Base-by-base conservation (phyloP, 2,113 vertebrate genomes). In the Lasiurus cinereus region DNA sequence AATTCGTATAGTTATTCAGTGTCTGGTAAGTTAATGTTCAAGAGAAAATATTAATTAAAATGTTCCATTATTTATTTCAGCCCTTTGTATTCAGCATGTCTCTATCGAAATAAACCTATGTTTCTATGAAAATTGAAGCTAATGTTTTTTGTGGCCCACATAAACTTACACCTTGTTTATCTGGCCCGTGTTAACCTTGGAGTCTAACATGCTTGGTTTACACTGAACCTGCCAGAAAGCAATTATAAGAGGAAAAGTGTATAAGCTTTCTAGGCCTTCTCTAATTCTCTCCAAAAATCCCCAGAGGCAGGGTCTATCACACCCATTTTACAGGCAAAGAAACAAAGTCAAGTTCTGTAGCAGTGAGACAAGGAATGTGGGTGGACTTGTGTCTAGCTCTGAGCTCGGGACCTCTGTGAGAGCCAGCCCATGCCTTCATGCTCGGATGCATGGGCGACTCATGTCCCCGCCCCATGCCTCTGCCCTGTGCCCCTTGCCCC, bases 361-460 rank as follows among this genome's bases (percentile, higher is more conserved):
- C 27, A 14, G 3, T 18, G 18, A 54, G 78, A 39, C 33, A 21
- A 16, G 59, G 33, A 22, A 66, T 5, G 9, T 16, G 43, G n/a
- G 46, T 29, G 31, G 83, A 72, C 46, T 1, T 8, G 27, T 54
- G 69, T 59, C 5, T 3, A 62, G 18, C 39, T 56, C 3, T 2
- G 36, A 1, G 9, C 59, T 66, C 6, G 1, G 24, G 33, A 46
- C 56, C 22, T 36, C 69, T 48, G 29, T 0, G 13, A 13, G 66
- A 70, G 66, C 1, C 29, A 3, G 10, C 22, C 15, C 0, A 0
- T 0, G 0, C 48, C 36, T 73, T n/a, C 21, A 2, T 6, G 13
- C 8, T 31, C 36, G 48, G 46, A n/a, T 1, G 12, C 54, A 56
- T 2, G 27, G 52, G 59, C 0, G 16, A 2, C 78, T 54, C 43